A percentile compares a stretch with the other conserved stretches of the same genome.
These are phyloP conservation scores for Galerucella nymphaeae DNA, from an alignment of 2,888 invertebrate species.

Conservation along the genomic window DNA sequence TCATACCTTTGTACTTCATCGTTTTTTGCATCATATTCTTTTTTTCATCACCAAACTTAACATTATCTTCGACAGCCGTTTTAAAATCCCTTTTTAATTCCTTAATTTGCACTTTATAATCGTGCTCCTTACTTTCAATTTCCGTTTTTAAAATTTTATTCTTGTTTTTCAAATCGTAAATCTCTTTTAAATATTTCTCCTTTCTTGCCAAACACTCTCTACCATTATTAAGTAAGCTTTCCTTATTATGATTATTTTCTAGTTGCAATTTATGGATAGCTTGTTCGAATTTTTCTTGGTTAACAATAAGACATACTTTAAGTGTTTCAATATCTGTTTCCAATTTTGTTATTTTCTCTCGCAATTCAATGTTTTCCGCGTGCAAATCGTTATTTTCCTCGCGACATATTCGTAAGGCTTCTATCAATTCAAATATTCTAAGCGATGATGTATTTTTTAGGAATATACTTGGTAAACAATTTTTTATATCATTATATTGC, in stretches of 20 bases:
- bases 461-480: background rate
- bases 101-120: background rate
- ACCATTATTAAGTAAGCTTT: background rate
- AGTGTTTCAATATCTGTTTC: background rate
- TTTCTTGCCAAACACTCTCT: background rate
- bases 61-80: background rate
- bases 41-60: background rate
- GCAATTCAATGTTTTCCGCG: background rate
- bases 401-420: background rate
- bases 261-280: background rate
- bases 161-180: background rate
- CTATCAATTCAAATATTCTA: background rate
- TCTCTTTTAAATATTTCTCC: background rate
- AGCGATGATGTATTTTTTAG: background rate
- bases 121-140: background rate
- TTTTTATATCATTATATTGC: background rate
- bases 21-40: background rate
- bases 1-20: background rate
- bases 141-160: background rate
- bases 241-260: background rate
- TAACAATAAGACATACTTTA: background rate
- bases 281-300: background rate
- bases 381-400: background rate
- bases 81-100: background rate
- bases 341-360: background rate